Base-by-base conservation (phyloP, 1,140 invertebrate genomes). In the Medauroidea extradentata region DNA sequence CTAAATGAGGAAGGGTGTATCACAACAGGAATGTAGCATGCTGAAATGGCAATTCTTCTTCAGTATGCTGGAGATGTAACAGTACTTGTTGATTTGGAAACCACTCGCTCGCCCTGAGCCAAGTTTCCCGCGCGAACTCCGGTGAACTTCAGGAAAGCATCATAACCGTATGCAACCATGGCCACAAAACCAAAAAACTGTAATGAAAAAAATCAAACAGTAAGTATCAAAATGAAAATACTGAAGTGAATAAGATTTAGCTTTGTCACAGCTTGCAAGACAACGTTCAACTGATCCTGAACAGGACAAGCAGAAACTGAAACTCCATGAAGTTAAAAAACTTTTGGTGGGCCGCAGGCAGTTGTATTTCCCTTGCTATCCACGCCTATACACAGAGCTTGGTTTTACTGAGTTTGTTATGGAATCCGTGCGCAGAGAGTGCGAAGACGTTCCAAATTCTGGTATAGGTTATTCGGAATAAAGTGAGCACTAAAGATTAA, bases 181-280 rank as follows among this genome's bases (percentile, higher is more conserved):
- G 84, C 84, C 54, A 80, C 77, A 73, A 87, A 93, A 38, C 90
- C 90, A 71, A 93, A 92, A 70, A 92, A 88, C 88, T 91, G 71
- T 25, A 83, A 82, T 63, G 57, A 66, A 69, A 68, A 67, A 62
- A 41, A 38, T 27, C 3, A 52, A 41, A 23, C 19, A 46, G 48
- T 16, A 1, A 43, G 9, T 14, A 34, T 2, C 9, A 46, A 56
- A 4, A 9, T 5, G 13, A 56, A 56, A 43, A 42, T 3, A 2
- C 44, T n/a, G 16, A 44, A 44, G 38, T 9, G 25, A 46, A 29
- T 11, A 38, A 21, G 18, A 39, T 19, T 8, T n/a, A n/a, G n/a
- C n/a, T n/a, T n/a, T n/a, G n/a, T n/a, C n/a, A n/a, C n/a, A n/a
- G n/a, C n/a, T n/a, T n/a, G n/a, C n/a, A n/a, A n/a, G n/a, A n/a